Conservation (phyloP, 2,797 vertebrate genomes). For the Oophaga sylvatica region DNA sequence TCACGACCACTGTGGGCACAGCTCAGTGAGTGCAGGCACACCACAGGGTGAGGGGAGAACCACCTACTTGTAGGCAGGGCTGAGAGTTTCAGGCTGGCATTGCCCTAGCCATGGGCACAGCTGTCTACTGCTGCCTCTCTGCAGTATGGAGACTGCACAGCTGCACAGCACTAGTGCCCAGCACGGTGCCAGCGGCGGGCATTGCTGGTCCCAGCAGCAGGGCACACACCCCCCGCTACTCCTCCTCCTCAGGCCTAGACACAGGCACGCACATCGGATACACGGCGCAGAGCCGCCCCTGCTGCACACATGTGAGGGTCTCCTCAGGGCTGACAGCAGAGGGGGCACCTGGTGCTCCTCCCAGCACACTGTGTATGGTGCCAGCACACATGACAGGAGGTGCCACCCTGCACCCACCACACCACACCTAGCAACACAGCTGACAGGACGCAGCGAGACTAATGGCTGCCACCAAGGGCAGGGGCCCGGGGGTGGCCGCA, state of each 20-base stretch:
- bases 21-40: not conserved
- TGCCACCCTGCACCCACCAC: slow-evolving; percentile 76
- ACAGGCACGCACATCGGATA: slow-evolving; percentile 25
- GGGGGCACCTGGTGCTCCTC: slow-evolving; percentile 37
- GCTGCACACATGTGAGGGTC: not conserved
- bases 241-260: slow-evolving; percentile 54
- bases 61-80: too few species aligned
- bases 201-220: slow-evolving; percentile 8
- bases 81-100: too few species aligned
- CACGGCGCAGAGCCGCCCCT: slow-evolving; percentile 21
- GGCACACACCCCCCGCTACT: slow-evolving; percentile 35
- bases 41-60: too few species aligned
- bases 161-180: not conserved
- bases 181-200: not conserved
- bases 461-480: slow-evolving; percentile 59
- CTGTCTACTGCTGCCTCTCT: not conserved
- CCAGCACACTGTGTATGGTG: not conserved
- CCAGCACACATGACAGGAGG: slow-evolving; percentile 47
- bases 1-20: not conserved
- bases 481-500: slow-evolving; percentile 62
- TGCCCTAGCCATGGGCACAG: too few species aligned
- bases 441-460: slow-evolving; percentile 86
- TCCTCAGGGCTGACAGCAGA: slow-evolving; percentile 12
- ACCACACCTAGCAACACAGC: slow-evolving; percentile 74
- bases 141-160: not conserved